Conservation (phyloP, 2,888 invertebrate genomes). For the Pegoplata infirma region DNA sequence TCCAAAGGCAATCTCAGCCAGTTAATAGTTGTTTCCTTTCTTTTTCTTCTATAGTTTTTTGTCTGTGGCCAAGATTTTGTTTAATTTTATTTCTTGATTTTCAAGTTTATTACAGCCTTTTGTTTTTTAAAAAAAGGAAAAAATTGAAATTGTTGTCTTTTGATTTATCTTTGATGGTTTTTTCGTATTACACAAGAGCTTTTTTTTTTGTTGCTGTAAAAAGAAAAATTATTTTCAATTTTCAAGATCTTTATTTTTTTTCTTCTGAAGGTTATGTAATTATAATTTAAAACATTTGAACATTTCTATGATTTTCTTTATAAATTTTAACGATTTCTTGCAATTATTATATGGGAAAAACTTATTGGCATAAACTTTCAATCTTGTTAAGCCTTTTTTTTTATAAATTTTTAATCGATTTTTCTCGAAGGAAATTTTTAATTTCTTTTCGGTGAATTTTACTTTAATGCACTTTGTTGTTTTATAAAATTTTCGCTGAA, state of each 20-base stretch:
- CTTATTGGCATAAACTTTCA: background rate
- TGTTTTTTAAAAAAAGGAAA: background rate
- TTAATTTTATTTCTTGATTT: background rate
- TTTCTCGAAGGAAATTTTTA: slow-evolving; percentile 33
- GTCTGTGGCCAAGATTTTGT: background rate
- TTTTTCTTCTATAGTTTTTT: background rate
- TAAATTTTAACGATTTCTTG: background rate
- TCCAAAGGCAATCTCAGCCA: background rate
- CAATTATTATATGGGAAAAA: background rate
- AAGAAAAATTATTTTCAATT: slow-evolving; percentile 3
- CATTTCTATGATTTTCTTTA: background rate
- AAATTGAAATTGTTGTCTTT: background rate
- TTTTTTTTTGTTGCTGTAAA: background rate
- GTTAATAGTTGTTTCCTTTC: background rate
- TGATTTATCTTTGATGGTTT: background rate
- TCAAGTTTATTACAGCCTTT: background rate
- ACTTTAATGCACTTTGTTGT: slow-evolving; percentile 9
- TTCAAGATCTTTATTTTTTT: slow-evolving; percentile 15
- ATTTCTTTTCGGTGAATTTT: background rate
- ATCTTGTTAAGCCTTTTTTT: no score
- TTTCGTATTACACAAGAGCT: slow-evolving; percentile 34
- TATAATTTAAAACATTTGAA: slow-evolving; percentile 30
- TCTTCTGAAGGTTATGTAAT: slow-evolving; percentile 49
- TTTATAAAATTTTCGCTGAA: slow-evolving; percentile 4
- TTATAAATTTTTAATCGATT: slow-evolving; percentile 46